phyloP scores from a whole-genome alignment of 2,888 invertebrate species.

The Hypsopygia costalis region DNA sequence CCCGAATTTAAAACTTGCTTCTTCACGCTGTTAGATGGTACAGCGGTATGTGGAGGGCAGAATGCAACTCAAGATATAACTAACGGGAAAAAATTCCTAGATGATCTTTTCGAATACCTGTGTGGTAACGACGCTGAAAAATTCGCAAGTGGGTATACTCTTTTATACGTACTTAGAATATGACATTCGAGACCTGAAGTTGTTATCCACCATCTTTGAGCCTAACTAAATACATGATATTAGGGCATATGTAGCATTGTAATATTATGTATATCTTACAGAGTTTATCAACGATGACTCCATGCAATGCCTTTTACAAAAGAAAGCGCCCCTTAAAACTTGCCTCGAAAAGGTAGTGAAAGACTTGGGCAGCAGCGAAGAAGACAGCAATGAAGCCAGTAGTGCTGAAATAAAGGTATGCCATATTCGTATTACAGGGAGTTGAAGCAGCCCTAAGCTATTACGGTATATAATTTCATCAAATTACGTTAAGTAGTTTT shows the following conservation, averaged over 20 bases:
- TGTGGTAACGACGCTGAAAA: not conserved
- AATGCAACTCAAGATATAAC: not conserved
- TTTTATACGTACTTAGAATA: no score
- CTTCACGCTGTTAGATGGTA: not conserved
- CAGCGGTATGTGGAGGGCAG: not conserved
- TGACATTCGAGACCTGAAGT: no score
- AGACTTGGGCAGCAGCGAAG: not conserved
- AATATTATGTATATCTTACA: not conserved
- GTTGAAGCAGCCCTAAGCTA: no score
- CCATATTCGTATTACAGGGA: no score
- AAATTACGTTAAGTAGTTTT: no score
- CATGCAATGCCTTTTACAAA: not conserved
- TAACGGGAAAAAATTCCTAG: not conserved
- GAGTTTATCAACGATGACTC: not conserved
- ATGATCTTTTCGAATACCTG: not conserved
- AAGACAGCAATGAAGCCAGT: no score
- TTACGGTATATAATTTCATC: no score
- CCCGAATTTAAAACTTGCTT: not conserved
- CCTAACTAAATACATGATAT: no score
- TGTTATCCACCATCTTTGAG: no score
- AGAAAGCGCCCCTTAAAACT: not conserved
- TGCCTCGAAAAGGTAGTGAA: not conserved
- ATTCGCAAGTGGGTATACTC: not conserved
- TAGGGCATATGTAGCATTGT: no score
- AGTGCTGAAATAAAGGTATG: no score